Evolutionary conservation across 2,113 vertebrate species (phyloP).

Genomic region (Labeo rohita): DNA sequence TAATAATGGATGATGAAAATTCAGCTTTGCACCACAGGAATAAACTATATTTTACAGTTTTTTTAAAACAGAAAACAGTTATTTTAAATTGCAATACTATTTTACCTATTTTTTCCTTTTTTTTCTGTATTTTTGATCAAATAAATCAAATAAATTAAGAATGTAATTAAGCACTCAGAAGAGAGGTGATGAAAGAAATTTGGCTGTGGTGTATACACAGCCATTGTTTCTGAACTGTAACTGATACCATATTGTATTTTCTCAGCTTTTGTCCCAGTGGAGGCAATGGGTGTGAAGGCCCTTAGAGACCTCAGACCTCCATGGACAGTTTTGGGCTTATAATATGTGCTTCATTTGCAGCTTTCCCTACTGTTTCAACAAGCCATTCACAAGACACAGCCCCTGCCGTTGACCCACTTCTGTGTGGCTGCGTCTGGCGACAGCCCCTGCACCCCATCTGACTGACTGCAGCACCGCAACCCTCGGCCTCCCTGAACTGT

Average conservation of each 20-base stretch:
- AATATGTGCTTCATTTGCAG: conserved; percentile 80
- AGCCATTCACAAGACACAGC: conserved; percentile 78
- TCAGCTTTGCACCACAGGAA: no score
- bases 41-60: no score
- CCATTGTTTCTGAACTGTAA: not conserved
- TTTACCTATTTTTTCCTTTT: no score
- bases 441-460: conserved; percentile 77
- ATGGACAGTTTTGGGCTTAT: conserved; percentile 72
- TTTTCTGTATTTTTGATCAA: no score
- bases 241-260: not conserved
- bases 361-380: conserved; percentile 75
- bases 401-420: conserved; percentile 80
- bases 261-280: conserved; percentile 24
- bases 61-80: no score
- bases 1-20: no score
- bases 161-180: no score
- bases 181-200: not conserved
- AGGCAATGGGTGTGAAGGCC: not conserved
- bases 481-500: conserved; percentile 81
- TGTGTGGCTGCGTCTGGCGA: conserved; percentile 73
- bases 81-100: no score
- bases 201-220: not conserved
- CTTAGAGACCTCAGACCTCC: conserved; percentile 61
- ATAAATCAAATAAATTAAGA: no score
- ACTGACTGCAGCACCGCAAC: conserved; percentile 77